Base-by-base conservation (phyloP, 53 echinoderm and acorn worm genomes). In the Echinarachnius parma region DNA sequence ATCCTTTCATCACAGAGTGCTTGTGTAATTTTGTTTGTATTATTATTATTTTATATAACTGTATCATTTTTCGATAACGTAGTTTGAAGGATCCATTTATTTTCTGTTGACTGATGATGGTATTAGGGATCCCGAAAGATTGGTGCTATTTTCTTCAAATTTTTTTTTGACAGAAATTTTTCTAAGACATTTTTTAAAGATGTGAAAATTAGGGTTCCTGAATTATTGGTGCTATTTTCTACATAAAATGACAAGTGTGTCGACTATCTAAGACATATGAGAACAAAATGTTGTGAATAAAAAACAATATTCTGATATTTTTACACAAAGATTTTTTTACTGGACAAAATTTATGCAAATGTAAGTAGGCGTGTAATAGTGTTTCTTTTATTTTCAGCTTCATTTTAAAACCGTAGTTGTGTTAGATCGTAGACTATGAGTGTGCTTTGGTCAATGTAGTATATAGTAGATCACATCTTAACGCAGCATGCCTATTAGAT, bases 41-140 rank as follows among this genome's bases (percentile, higher is more conserved):
- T 68, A 68, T 68, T 68, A 68, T 68, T 68, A 68, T 68, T 68
- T 68, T 68, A 68, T 68, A 68, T 68, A 68, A 52, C 19, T 68
- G 66, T 66, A 68, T 68, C 68, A 32, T 52, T 25, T 64, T 31
- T 50, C 42, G 7, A 13, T 31, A 30, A 24, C 10, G 31, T 50
- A 68, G 68, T 52, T 39, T 30, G 32, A 13, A 4, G 50, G 68
- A 68, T 68, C 68, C 68, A 11, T 19, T 21, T 15, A 10, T 13
- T 49, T n/a, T 19, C 19, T 14, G 4, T 49, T 29, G 50, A 52
- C 27, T 65, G 47, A 65, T 46, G 46, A 28, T n/a, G n/a, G n/a
- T n/a, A n/a, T 28, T n/a, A n/a, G 46, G 65, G 68, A 52, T 68
- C 68, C 52, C 19, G 49, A 68, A 50, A 22, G 32, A 56, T 56